Base-by-base conservation (phyloP, 1,140 invertebrate species). In the Hylyphantes graminicola region DNA sequence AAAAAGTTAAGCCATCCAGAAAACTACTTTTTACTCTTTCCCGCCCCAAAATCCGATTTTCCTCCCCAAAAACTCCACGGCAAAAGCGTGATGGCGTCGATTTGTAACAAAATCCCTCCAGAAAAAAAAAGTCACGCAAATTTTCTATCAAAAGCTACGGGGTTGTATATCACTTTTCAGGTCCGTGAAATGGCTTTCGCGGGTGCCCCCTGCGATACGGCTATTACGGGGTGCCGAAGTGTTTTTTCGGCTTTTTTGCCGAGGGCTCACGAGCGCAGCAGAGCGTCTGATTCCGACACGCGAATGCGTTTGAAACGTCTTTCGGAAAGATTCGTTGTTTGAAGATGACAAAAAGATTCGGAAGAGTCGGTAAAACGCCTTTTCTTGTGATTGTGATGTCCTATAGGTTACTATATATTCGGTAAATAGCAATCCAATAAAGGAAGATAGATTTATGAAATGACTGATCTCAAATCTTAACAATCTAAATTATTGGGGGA, bases 61-160 rank as follows among this genome's bases (percentile, higher is more conserved):
- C 6, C 11, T 70, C 17, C 11, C 10, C 11, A 70, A 70, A 68
- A 12, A 9, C 19, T 59, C 17, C 59, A 17, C 55, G 57, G 21
- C n/a, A 19, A 15, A 50, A 76, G 35, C 59, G 55, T 63, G 57
- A 61, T 63, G 0, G 7, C 17, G 53, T 9, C 77, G 59, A 80
- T 80, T 80, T 80, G 77, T 80, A 80, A 80, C 77, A 54, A 80
- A 80, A 68, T 70, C 11, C 67, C 76, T n/a, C 63, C 15, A 78
- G 57, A 65, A 67, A 65, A n/a, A 61, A 48, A 57, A 61, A 59
- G 35, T 15, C 77, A 80, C 77, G 65, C 77, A 59, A 68, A 80
- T 57, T 59, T 76, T 68, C 77, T 59, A 80, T 57, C 53, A 68
- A 48, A 70, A 63, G 35, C 74, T 5, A 5, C 9, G 51, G 15